phyloP scores from a whole-genome alignment of 1,140 invertebrate species.

The Thaumetopoea pityocampa region DNA sequence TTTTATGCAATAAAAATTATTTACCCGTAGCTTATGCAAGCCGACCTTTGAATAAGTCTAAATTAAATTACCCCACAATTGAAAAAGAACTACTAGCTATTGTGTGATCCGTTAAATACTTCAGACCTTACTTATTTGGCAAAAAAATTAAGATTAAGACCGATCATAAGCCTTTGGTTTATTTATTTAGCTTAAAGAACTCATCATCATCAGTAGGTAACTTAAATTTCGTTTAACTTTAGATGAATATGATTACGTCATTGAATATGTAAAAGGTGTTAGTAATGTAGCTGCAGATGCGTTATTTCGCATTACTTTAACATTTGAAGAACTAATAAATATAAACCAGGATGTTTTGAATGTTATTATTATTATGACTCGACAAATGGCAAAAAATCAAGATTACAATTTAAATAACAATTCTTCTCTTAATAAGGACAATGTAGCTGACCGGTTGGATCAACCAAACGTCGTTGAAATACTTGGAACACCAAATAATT shows the following conservation, averaged over 20 bases:
- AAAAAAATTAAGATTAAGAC: constrained; percentile 31
- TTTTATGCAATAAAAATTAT: constrained; percentile 49
- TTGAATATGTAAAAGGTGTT: constrained; percentile 1
- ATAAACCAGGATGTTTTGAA: neutral
- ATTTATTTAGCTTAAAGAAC: constrained; percentile 7
- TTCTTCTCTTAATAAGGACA: neutral
- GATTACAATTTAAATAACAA: neutral
- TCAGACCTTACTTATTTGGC: constrained; percentile 57
- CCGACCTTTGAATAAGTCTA: constrained; percentile 47
- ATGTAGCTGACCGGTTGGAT: constrained; percentile 20
- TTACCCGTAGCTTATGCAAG: constrained; percentile 48
- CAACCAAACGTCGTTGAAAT: constrained; percentile 29
- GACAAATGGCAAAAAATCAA: neutral
- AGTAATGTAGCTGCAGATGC: constrained; percentile 1
- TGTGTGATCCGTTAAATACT: constrained; percentile 64
- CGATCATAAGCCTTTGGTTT: constrained; percentile 30
- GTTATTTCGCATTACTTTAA: neutral
- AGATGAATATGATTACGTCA: constrained; percentile 2
- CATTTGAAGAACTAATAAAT: neutral
- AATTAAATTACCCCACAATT: constrained; percentile 20
- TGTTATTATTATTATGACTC: constrained; percentile 3
- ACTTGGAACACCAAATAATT: constrained; percentile 14
- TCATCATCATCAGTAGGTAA: neutral
- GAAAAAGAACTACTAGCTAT: constrained; percentile 75
- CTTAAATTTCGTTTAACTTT: neutral